Evolutionary conservation across 2,888 invertebrate genomes (phyloP).

Genomic region (Ectobius pallidus): DNA sequence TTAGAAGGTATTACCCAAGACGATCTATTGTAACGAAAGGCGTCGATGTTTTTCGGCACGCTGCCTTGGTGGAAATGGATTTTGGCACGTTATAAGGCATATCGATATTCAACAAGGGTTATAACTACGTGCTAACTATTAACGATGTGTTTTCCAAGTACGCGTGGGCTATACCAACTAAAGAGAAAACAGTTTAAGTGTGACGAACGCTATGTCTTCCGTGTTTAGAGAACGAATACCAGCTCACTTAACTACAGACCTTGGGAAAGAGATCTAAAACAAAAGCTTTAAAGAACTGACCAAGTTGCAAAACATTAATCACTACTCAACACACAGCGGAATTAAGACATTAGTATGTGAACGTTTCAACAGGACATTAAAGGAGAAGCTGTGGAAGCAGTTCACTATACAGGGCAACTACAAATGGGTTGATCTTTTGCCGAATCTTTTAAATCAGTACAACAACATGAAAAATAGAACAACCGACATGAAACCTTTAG

Average conservation of each 20-base stretch:
- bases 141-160: constrained; percentile 15
- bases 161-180: constrained; percentile 6
- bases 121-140: background rate
- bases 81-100: too few relatives aligned
- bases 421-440: background rate
- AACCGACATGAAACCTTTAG: background rate
- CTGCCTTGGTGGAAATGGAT: too few relatives aligned
- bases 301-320: background rate
- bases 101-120: background rate
- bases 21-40: background rate
- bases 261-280: background rate
- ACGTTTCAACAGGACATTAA: background rate
- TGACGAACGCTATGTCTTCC: background rate
- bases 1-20: too few relatives aligned
- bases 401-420: background rate
- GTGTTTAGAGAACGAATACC: background rate
- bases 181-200: constrained; percentile 21
- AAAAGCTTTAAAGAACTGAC: background rate
- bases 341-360: background rate
- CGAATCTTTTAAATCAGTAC: background rate
- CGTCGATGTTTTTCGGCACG: background rate
- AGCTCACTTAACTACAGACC: background rate
- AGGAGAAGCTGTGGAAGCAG: background rate
- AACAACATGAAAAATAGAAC: background rate
- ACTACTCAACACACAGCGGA: background rate